Base-by-base conservation (phyloP, 2,797 vertebrate species). In the Cirrhinus mrigala region DNA sequence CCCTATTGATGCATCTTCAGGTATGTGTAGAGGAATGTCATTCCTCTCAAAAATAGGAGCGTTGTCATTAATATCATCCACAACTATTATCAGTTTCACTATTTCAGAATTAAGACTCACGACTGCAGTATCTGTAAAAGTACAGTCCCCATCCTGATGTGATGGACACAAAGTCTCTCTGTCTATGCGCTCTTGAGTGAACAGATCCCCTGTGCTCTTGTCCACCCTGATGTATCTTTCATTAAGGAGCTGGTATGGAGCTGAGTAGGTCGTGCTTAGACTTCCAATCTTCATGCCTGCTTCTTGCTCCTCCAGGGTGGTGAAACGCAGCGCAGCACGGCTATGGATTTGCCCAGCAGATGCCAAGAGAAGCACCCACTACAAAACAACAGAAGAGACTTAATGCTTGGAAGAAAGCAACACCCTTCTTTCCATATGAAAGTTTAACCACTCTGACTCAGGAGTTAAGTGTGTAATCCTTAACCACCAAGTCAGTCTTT, bases 31-130 rank as follows among this genome's bases (percentile, higher is more conserved):
- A 68, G 73, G 88, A 86, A 96, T 95, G 85, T 92, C 90, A 46
- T 54, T 88, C 68, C 91, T 94, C 89, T 93, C 90, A 91, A 96
- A 96, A 90, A 84, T 85, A 33, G 96, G 96, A 8, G 87, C 83
- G 66, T 96, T 96, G 91, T 96, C 96, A 89, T 96, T 96, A 84
- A 96, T 91, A 90, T 97, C 95, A 74, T 94, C 91, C 81, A 96
- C 88, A 69, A 92, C 91, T 83, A 96, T 87, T 82, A 78, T 90
- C 66, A 96, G 94, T 89, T 92, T 92, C 76, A 95, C 89, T 24
- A 96, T 90, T 82, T 96, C 92, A 37, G 85, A 79, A 74, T 88
- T 68, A 62, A 93, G 91, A 68, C 92, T 93, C 70, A 94, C 92
- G 0, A 96, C 50, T 24, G 93, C 94, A 84, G 91, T 90, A 66